Percentiles rank a stretch among this genome's conserved stretches.
Conservation (phyloP, 2,797 vertebrate species). For the Anabas testudineus region DNA sequence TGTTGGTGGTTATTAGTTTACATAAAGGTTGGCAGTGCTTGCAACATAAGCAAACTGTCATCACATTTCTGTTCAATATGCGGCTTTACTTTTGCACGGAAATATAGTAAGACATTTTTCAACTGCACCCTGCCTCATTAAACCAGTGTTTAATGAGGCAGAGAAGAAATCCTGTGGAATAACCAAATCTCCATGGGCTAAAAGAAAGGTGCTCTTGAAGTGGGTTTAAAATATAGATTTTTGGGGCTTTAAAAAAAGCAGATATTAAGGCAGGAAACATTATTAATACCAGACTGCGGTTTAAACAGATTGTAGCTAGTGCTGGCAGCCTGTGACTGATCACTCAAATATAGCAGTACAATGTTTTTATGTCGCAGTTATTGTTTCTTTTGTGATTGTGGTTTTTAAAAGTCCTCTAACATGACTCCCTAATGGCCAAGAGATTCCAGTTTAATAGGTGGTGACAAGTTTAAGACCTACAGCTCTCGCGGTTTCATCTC, state of each 20-base stretch:
- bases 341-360: slow-evolving; percentile 5
- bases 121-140: not conserved
- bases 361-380: slow-evolving; percentile 43
- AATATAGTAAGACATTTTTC: not conserved
- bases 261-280: slow-evolving; percentile 12
- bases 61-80: not conserved
- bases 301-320: not conserved
- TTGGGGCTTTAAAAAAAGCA: slow-evolving; percentile 21
- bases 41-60: not conserved
- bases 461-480: slow-evolving; percentile 58
- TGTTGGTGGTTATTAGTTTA: not conserved
- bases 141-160: not conserved
- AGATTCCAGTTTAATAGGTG: slow-evolving; percentile 38
- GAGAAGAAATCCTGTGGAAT: not conserved
- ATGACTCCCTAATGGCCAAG: slow-evolving; percentile 14
- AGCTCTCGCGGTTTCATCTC: slow-evolving; percentile 50
- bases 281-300: slow-evolving; percentile 26
- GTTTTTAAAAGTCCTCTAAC: slow-evolving; percentile 21
- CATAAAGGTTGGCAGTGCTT: not conserved
- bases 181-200: not conserved
- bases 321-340: slow-evolving; percentile 33
- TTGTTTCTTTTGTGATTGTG: slow-evolving; percentile 40
- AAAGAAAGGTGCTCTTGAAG: not conserved
- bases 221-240: slow-evolving; percentile 11
- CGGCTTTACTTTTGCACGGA: not conserved